Conservation (phyloP, 2,888 invertebrate species). For the Coelinius sp. region DNA sequence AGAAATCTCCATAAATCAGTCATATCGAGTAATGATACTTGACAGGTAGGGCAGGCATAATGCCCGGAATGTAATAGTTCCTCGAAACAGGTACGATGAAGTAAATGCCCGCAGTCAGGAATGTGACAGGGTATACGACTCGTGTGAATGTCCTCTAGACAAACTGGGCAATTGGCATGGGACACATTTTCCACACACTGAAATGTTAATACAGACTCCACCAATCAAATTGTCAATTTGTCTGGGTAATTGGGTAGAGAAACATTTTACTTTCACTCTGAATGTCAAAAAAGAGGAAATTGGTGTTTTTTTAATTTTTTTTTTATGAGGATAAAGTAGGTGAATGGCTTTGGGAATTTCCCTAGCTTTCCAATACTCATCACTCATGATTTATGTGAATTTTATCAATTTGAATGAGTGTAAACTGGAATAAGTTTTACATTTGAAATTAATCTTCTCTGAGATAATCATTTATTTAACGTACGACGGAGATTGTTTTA, state of each 20-base stretch:
- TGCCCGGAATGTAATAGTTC: conserved; percentile 83
- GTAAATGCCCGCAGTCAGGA: conserved; percentile 89
- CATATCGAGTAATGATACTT: conserved; percentile 91
- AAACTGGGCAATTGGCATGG: conserved; percentile 90
- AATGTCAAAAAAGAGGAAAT: neutral
- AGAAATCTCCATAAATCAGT: conserved; percentile 85
- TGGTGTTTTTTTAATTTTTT: neutral
- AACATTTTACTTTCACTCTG: neutral
- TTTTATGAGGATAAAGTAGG: neutral
- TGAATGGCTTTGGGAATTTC: neutral
- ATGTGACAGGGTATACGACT: conserved; percentile 91
- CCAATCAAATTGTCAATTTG: neutral
- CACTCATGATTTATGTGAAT: neutral
- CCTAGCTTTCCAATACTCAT: conserved; percentile 4
- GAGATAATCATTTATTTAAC: neutral
- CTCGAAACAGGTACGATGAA: conserved; percentile 89
- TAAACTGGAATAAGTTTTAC: neutral
- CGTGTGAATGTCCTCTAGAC: conserved; percentile 92
- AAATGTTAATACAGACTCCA: conserved; percentile 45
- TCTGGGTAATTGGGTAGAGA: neutral
- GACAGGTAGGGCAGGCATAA: conserved; percentile 91
- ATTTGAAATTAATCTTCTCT: neutral
- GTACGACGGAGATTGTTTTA: neutral
- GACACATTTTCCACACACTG: conserved; percentile 93
- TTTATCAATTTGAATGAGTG: neutral